Base-by-base conservation (phyloP, 1,140 invertebrate species). In the Bombus terrestris region DNA sequence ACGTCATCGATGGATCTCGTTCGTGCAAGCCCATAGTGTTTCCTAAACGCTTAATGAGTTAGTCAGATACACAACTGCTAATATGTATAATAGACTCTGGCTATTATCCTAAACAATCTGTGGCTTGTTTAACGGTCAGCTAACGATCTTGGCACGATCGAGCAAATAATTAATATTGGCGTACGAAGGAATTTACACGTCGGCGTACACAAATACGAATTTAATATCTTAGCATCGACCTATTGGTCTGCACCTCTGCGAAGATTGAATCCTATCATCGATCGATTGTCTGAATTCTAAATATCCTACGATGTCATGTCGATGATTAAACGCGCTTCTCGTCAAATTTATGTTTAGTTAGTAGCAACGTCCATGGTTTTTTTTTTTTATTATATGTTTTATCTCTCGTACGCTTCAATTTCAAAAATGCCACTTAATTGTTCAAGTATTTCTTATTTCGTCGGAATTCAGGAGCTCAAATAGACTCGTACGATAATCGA, bases 81-180 rank as follows among this genome's bases (percentile, higher is more conserved):
- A 87, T 89, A 84, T 72, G 73, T 77, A 87, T 90, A 91, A 91
- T 89, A 85, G 82, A 90, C 76, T 77, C 64, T 25, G 41, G 64
- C 68, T 86, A 85, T 91, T 85, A 88, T 88, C 78, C 75, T 18
- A 79, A 76, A 86, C 88, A 90, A 91, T 91, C 83, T 77, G 86
- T 47, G 68, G 68, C 73, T 47, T 71, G 85, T 72, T 86, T 77
- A 87, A 90, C 53, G 85, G 68, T n/a, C 77, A 73, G 57, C 73
- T 59, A 85, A 59, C 69, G 57, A 71, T 81, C 53, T 37, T n/a
- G 4, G n/a, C 35, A 59, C 39, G 77, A 79, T 89, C 73, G 37
- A 66, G 69, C 62, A 77, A 79, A 59, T 89, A 68, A 84, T 79
- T 77, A 81, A 47, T 68, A 76, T 71, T 59, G 62, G 47, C 72